phyloP scores from a whole-genome alignment of 2,888 invertebrate species.

The Patella ulyssiponensis region DNA sequence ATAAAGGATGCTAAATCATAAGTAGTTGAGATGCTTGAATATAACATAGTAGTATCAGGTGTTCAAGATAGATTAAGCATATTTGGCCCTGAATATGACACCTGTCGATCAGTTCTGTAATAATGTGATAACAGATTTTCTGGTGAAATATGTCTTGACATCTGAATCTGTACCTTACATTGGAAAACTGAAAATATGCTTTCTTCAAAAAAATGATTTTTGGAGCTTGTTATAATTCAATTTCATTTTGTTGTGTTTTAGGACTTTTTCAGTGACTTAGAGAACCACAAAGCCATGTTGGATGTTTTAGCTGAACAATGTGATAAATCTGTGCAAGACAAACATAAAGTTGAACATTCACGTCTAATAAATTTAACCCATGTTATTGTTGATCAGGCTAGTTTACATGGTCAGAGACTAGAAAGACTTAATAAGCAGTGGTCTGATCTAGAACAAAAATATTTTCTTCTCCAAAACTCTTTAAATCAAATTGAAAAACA shows the following conservation, averaged over 20 bases:
- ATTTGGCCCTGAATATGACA: not conserved
- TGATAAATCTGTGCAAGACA: conserved; percentile 55
- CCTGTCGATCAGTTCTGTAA: not conserved
- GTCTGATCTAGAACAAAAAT: conserved; percentile 59
- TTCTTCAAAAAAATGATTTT: too few relatives aligned
- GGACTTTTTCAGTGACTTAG: conserved; percentile 69
- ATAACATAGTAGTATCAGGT: not conserved
- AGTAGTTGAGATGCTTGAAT: not conserved
- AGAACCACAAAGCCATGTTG: conserved; percentile 66
- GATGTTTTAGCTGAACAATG: conserved; percentile 62
- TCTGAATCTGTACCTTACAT: too few relatives aligned
- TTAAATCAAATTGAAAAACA: conserved; percentile 47
- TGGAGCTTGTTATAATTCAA: not conserved
- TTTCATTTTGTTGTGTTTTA: conserved; percentile 34
- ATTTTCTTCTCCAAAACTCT: conserved; percentile 47
- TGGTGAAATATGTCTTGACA: too few relatives aligned
- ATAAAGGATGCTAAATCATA: too few relatives aligned
- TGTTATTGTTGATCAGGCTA: conserved; percentile 64
- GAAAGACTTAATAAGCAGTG: conserved; percentile 62
- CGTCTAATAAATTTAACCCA: conserved; percentile 56
- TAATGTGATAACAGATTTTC: too few relatives aligned
- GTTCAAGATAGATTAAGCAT: too few relatives aligned
- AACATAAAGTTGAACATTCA: conserved; percentile 53
- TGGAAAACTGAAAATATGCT: too few relatives aligned
- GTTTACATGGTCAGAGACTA: conserved; percentile 61